phyloP scores from a whole-genome alignment of 2,113 vertebrate species.

The Anolis sagrei region DNA sequence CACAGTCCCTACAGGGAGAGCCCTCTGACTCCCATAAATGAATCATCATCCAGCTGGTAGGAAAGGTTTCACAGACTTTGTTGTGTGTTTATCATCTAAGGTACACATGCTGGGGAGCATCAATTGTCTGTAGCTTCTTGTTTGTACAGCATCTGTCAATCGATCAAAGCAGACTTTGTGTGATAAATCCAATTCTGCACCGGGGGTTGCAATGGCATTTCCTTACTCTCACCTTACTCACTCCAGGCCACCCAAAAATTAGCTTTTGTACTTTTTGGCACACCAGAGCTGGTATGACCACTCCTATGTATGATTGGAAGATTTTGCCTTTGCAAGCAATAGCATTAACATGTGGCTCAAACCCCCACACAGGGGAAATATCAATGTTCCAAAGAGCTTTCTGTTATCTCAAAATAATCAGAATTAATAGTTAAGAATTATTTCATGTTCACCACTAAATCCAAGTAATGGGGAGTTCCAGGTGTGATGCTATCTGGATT shows the following conservation, averaged over 20 bases:
- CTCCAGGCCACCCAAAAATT: background rate
- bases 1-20: background rate
- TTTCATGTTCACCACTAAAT: too few species aligned
- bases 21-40: too few species aligned
- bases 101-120: background rate
- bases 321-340: background rate
- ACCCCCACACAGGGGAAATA: too few species aligned
- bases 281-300: background rate
- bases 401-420: too few species aligned
- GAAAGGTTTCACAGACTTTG: too few species aligned
- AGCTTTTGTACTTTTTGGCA: background rate
- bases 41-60: too few species aligned
- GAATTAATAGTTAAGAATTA: too few species aligned
- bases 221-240: background rate
- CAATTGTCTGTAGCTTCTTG: background rate
- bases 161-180: background rate
- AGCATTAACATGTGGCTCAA: background rate
- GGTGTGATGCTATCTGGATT: too few species aligned
- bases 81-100: too few species aligned
- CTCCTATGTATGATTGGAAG: background rate
- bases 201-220: background rate
- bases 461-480: too few species aligned
- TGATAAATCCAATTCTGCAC: background rate
- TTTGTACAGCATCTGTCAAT: background rate
- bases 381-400: background rate